These are phyloP conservation scores for Poecilia latipinna DNA, from an alignment of 2,113 vertebrate genomes.

Conservation along the genomic window DNA sequence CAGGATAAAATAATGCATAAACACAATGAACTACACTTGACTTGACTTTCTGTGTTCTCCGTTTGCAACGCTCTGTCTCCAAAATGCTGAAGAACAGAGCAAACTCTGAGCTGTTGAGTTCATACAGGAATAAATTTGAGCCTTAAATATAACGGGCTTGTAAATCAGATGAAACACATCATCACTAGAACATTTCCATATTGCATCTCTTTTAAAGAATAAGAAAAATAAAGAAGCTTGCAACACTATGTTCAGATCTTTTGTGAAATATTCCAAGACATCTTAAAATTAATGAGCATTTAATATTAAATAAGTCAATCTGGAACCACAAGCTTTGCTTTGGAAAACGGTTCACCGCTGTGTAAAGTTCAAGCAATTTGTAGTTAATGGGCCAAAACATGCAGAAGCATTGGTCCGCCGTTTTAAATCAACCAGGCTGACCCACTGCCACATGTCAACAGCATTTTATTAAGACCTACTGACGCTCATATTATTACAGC, in stretches of 20 bases:
- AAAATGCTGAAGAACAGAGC: too few relatives aligned
- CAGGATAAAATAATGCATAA: too few relatives aligned
- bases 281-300: not conserved
- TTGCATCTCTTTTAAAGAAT: not conserved
- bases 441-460: slow-evolving; percentile 15
- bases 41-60: too few relatives aligned
- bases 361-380: slow-evolving; percentile 36
- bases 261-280: slow-evolving; percentile 1
- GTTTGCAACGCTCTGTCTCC: too few relatives aligned
- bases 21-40: too few relatives aligned
- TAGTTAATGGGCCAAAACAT: slow-evolving; percentile 42
- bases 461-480: slow-evolving; percentile 13
- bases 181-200: not conserved
- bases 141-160: not conserved
- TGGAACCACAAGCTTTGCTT: slow-evolving; percentile 11
- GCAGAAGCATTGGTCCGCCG: slow-evolving; percentile 23
- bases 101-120: too few relatives aligned
- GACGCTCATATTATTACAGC: slow-evolving; percentile 20
- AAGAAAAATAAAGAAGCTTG: not conserved
- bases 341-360: slow-evolving; percentile 23
- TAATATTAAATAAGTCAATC: slow-evolving; percentile 13
- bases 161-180: not conserved
- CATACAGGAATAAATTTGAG: too few relatives aligned
- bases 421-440: slow-evolving; percentile 2
- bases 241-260: not conserved